These are phyloP conservation scores for Peromyscus nudipes DNA, from an alignment of 2,797 vertebrate species.

Conservation along the genomic window DNA sequence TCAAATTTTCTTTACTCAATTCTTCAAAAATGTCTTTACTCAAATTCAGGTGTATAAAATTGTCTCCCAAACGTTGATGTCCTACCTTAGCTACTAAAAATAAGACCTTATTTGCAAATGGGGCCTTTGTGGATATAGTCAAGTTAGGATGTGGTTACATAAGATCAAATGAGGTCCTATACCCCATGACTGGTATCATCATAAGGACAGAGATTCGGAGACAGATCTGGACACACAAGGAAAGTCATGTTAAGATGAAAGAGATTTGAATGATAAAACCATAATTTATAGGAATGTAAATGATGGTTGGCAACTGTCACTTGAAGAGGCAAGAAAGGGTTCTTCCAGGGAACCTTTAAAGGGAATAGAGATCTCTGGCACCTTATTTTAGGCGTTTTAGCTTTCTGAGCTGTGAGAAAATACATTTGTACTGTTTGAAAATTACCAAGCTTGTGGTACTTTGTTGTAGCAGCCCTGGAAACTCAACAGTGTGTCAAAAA, in stretches of 20 bases:
- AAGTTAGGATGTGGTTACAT: not conserved
- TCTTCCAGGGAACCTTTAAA: not conserved
- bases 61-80: not conserved
- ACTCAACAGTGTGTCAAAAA: not conserved
- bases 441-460: not conserved
- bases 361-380: not conserved
- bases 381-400: not conserved
- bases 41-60: not conserved
- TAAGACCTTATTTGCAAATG: not conserved
- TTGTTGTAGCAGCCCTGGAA: not conserved
- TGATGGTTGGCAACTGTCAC: not conserved
- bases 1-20: not conserved
- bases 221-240: not conserved
- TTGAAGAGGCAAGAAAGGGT: not conserved
- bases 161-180: not conserved
- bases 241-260: not conserved
- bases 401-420: not conserved
- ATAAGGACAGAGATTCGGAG: not conserved
- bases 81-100: not conserved
- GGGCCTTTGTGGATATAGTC: not conserved
- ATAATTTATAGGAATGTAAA: not conserved
- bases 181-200: not conserved
- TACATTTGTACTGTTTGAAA: not conserved
- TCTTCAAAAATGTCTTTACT: constrained; percentile 9
- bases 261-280: not conserved